Evolutionary conservation across 2,888 invertebrate species (phyloP).

Genomic region (Xylophagus ater): DNA sequence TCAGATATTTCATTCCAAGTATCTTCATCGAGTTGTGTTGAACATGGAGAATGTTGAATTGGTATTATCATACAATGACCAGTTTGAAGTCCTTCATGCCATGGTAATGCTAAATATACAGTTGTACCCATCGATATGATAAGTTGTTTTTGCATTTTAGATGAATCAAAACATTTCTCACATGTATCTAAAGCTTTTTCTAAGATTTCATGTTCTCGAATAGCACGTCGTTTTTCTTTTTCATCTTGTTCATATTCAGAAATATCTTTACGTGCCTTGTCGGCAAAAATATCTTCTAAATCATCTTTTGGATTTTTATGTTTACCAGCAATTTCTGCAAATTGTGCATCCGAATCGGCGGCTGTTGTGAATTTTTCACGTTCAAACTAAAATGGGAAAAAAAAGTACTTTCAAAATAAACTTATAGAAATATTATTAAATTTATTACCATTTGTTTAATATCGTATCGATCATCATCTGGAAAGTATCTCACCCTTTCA

Average conservation of each 20-base stretch:
- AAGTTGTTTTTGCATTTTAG: slow-evolving; percentile 69
- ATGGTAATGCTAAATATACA: slow-evolving; percentile 75
- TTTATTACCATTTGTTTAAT: slow-evolving; percentile 65
- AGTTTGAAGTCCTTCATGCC: slow-evolving; percentile 64
- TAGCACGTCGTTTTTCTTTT: slow-evolving; percentile 52
- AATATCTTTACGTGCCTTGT: slow-evolving; percentile 58
- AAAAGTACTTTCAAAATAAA: too few species aligned
- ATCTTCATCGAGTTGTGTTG: slow-evolving; percentile 85
- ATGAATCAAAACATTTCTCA: slow-evolving; percentile 69
- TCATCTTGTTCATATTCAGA: slow-evolving; percentile 50
- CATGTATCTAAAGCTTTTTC: slow-evolving; percentile 68
- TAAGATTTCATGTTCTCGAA: slow-evolving; percentile 59
- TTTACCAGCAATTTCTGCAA: slow-evolving; percentile 61
- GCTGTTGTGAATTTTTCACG: slow-evolving; percentile 69
- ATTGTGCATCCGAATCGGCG: slow-evolving; percentile 69
- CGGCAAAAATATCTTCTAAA: slow-evolving; percentile 75
- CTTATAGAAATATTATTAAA: slow-evolving; percentile 5
- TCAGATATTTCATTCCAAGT: slow-evolving; percentile 76
- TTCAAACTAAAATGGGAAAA: slow-evolving; percentile 58
- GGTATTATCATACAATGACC: slow-evolving; percentile 84
- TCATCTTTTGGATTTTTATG: slow-evolving; percentile 54
- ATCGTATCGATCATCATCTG: slow-evolving; percentile 80
- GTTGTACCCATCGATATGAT: slow-evolving; percentile 70
- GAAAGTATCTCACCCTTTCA: slow-evolving; percentile 70
- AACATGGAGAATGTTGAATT: slow-evolving; percentile 65